phyloP scores from a whole-genome alignment of 1,140 invertebrate species.

The Vollenhovia emeryi region DNA sequence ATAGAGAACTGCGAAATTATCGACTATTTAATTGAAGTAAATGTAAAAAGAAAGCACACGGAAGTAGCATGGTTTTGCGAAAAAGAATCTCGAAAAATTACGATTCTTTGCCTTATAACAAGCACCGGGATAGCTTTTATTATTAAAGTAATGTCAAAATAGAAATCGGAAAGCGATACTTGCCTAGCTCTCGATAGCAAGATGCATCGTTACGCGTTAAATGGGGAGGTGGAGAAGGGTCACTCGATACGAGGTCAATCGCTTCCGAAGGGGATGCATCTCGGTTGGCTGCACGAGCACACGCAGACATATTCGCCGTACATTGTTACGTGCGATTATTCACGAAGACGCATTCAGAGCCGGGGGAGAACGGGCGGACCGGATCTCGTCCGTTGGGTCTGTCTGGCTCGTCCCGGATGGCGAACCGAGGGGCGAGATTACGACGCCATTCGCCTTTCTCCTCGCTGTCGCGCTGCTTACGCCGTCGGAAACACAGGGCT shows the following conservation, averaged over 20 bases:
- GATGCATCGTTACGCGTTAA: not conserved
- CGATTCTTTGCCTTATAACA: not conserved
- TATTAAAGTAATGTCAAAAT: not conserved
- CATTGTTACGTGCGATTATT: slow-evolving; percentile 74
- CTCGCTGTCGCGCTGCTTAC: slow-evolving; percentile 27
- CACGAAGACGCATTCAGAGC: slow-evolving; percentile 63
- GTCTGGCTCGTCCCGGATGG: slow-evolving; percentile 67
- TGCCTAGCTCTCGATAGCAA: not conserved
- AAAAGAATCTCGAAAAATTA: not conserved
- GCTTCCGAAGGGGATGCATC: slow-evolving; percentile 5
- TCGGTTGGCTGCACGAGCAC: not conserved
- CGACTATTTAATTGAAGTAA: not conserved
- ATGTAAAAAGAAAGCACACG: not conserved
- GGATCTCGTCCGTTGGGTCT: slow-evolving; percentile 68
- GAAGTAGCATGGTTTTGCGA: not conserved
- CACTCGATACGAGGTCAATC: slow-evolving; percentile 36
- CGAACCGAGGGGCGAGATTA: slow-evolving; percentile 65
- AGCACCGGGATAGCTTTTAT: not conserved
- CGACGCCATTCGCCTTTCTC: slow-evolving; percentile 54
- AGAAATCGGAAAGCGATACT: not conserved
- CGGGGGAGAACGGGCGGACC: slow-evolving; percentile 38
- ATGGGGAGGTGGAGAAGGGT: not conserved
- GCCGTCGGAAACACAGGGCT: slow-evolving; percentile 64
- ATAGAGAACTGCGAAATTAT: not conserved
- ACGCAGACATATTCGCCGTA: not conserved